Evolutionary conservation across 2,113 vertebrate genomes (phyloP).

Genomic region (Phrynosoma platyrhinos): DNA sequence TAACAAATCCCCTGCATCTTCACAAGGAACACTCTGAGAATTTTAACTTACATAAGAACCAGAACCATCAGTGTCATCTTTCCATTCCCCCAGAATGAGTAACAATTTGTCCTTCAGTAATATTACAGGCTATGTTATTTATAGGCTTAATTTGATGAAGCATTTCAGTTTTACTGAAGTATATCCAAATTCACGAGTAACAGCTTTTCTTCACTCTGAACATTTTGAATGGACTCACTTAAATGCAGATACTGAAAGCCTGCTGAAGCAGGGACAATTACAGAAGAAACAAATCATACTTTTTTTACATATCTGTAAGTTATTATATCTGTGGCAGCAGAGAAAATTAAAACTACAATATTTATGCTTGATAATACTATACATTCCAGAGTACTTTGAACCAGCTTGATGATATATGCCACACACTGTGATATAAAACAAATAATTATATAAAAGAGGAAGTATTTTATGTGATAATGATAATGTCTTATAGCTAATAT

Average conservation of each 20-base stretch:
- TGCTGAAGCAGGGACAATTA: slow-evolving; percentile 47
- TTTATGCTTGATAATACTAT: slow-evolving; percentile 29
- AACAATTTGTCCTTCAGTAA: neutral
- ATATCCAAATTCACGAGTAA: slow-evolving; percentile 46
- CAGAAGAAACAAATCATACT: slow-evolving; percentile 13
- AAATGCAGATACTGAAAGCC: slow-evolving; percentile 37
- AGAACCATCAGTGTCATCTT: neutral
- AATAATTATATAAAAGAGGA: neutral
- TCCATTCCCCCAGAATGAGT: neutral
- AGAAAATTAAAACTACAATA: slow-evolving; percentile 60
- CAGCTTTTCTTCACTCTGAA: slow-evolving; percentile 26
- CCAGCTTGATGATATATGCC: neutral
- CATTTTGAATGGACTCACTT: slow-evolving; percentile 32
- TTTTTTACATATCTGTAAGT: slow-evolving; percentile 38
- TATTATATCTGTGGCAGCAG: slow-evolving; percentile 30
- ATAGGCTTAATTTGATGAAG: slow-evolving; percentile 54
- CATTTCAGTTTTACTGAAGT: slow-evolving; percentile 49
- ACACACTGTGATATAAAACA: neutral
- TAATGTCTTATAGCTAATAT: neutral
- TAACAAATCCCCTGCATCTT: too few species aligned
- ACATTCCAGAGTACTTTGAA: neutral
- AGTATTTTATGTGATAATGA: neutral
- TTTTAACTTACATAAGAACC: neutral
- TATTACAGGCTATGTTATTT: neutral
- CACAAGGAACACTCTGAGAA: neutral